Percentiles rank a stretch among this genome's conserved stretches.
phyloP scores from a whole-genome alignment of 2,888 invertebrate species.

The Hydrotaea cyrtoneurina region DNA sequence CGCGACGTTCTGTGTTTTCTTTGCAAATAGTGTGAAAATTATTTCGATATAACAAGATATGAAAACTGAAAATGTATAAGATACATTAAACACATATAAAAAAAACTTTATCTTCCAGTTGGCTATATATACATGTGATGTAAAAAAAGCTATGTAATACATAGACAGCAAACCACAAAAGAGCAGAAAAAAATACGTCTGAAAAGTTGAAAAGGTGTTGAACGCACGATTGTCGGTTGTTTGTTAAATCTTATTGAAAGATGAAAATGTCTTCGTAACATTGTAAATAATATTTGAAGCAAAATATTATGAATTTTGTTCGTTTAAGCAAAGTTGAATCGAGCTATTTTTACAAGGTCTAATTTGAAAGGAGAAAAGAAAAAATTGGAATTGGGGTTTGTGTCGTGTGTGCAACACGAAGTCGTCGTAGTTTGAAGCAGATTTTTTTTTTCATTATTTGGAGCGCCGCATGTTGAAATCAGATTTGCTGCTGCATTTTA shows the following conservation, averaged over 20 bases:
- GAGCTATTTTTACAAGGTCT: slow-evolving; percentile 24
- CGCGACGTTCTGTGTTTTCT: slow-evolving; percentile 50
- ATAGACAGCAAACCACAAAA: slow-evolving; percentile 32
- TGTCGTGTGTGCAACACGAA: slow-evolving; percentile 22
- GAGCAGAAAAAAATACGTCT: slow-evolving; percentile 38
- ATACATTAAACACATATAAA: neutral
- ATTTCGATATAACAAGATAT: slow-evolving; percentile 19
- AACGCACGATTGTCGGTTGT: slow-evolving; percentile 27
- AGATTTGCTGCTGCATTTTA: slow-evolving; percentile 24
- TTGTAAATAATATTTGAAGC: neutral
- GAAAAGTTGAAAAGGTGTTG: slow-evolving; percentile 27
- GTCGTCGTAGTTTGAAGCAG: slow-evolving; percentile 39
- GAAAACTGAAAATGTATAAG: slow-evolving; percentile 35
- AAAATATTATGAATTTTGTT: neutral
- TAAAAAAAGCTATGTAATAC: slow-evolving; percentile 34
- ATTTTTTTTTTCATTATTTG: neutral
- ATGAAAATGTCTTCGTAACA: slow-evolving; percentile 19
- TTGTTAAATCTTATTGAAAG: slow-evolving; percentile 33
- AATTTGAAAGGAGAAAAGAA: neutral
- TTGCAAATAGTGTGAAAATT: slow-evolving; percentile 56
- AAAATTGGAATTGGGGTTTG: slow-evolving; percentile 17
- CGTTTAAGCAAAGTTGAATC: slow-evolving; percentile 1
- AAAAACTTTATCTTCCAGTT: slow-evolving; percentile 9
- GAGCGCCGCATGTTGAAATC: slow-evolving; percentile 19
- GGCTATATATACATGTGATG: slow-evolving; percentile 21